Base-by-base conservation (phyloP, 2,888 invertebrate species). In the Lasioglossum lativentre region DNA sequence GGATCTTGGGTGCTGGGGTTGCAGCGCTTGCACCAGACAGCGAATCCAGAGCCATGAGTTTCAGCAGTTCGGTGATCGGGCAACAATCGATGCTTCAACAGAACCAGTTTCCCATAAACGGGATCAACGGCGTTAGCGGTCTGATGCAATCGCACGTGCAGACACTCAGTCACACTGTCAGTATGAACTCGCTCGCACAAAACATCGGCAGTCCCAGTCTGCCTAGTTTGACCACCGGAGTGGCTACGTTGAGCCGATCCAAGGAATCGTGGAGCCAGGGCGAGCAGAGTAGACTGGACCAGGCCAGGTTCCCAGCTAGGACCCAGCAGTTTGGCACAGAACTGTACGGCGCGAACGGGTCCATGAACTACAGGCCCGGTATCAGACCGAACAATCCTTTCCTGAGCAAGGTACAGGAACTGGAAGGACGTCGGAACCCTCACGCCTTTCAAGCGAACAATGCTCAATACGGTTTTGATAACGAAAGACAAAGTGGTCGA, bases 361-460 rank as follows among this genome's bases (percentile, higher is more conserved):
- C 84, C 2, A 68, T 87, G 38, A 86, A 80, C 34, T 92, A 89
- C 23, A 86, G 92, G 6, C 88, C 89, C 0, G 85, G 88, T 0
- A 85, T 88, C 47, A 90, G 92, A 73, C 85, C 87, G 0, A 91
- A 87, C 30, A 93, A 90, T 87, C 88, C 86, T 2, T 93, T 93
- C 47, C 14, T 92, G 16, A 93, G 76, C 42, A 93, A 95, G 82
- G 93, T 95, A 47, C 95, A 95, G 77, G 95, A 95, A 74, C 82
- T 95, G 23, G 96, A 96, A 63, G 96, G 96, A 80, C 96, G 96
- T 75, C 95, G 97, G 5, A 97, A 96, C 91, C 96, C 97, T 0
- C 96, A 96, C 87, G 96, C 96, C 1, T 96, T 97, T 71, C 95
- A 94, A n/a, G 87, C 94, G 0, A 83, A 84, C 10, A 82, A 77